Evolutionary conservation across 2,797 vertebrate genomes (phyloP).

Genomic region (Tragopan temminckii): DNA sequence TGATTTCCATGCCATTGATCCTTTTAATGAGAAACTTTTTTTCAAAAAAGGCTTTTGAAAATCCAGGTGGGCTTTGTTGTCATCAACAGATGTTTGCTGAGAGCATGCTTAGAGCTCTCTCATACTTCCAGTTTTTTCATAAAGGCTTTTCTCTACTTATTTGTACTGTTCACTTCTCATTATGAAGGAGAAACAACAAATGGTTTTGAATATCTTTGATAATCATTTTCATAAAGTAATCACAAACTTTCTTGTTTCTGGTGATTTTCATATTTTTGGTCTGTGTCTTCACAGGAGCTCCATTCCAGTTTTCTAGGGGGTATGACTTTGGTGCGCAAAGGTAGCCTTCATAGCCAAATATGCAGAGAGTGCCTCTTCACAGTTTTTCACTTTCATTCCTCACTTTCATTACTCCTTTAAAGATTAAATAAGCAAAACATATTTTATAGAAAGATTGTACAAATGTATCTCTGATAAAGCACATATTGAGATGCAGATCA

Average conservation of each 20-base stretch:
- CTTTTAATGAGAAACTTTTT: constrained; percentile 11
- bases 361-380: neutral
- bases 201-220: constrained; percentile 37
- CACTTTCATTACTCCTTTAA: neutral
- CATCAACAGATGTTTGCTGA: neutral
- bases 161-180: neutral
- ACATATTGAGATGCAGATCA: neutral
- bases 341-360: neutral
- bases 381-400: constrained; percentile 6
- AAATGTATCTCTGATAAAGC: neutral
- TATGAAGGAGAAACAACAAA: neutral
- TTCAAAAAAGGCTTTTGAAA: constrained; percentile 18
- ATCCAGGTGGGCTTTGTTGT: neutral
- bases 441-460: neutral
- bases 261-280: constrained; percentile 36
- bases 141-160: neutral
- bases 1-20: neutral
- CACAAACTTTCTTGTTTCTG: constrained; percentile 26
- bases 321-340: neutral
- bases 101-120: constrained; percentile 1
- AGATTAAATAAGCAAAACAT: neutral
- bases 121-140: neutral
- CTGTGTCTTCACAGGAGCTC: neutral
- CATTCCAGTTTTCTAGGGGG: neutral
- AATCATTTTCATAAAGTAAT: constrained; percentile 45